These are phyloP conservation scores for Lacanobia wlatinum DNA, from an alignment of 2,888 invertebrate species.

Conservation along the genomic window DNA sequence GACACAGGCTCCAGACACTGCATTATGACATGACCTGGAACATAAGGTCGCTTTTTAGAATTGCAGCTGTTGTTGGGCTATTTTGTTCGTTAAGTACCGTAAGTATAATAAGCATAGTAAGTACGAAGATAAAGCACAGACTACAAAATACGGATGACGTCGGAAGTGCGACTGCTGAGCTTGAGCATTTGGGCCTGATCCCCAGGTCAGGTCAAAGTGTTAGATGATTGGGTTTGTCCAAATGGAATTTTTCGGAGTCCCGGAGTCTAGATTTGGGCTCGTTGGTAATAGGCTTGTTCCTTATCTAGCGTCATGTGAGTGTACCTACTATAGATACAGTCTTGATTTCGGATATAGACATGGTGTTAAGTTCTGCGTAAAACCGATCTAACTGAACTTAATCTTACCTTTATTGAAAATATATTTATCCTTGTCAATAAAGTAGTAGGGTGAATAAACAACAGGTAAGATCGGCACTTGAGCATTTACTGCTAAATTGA, in stretches of 20 bases:
- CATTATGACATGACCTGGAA: conserved; percentile 82
- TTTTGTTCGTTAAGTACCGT: neutral
- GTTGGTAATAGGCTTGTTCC: neutral
- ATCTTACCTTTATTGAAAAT: conserved; percentile 74
- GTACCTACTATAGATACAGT: neutral
- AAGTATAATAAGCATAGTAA: too few relatives aligned
- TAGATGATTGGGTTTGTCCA: neutral
- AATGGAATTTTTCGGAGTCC: too few relatives aligned
- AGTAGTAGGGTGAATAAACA: conserved; percentile 90
- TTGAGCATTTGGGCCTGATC: neutral
- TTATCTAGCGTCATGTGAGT: neutral
- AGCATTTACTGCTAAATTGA: conserved; percentile 91
- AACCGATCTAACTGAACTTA: neutral
- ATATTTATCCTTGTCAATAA: conserved; percentile 74
- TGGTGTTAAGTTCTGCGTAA: neutral
- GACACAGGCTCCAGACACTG: conserved; percentile 82
- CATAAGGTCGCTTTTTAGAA: neutral
- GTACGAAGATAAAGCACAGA: neutral
- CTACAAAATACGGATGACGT: neutral
- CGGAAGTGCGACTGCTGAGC: neutral
- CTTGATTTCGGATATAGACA: too few relatives aligned
- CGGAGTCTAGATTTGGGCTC: neutral
- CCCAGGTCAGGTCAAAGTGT: neutral
- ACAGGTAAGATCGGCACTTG: conserved; percentile 91
- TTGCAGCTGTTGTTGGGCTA: neutral